Percentiles rank a stretch among this genome's conserved stretches.
Conservation (phyloP, 2,797 vertebrate genomes). For the Mormyrus hasselquistii region DNA sequence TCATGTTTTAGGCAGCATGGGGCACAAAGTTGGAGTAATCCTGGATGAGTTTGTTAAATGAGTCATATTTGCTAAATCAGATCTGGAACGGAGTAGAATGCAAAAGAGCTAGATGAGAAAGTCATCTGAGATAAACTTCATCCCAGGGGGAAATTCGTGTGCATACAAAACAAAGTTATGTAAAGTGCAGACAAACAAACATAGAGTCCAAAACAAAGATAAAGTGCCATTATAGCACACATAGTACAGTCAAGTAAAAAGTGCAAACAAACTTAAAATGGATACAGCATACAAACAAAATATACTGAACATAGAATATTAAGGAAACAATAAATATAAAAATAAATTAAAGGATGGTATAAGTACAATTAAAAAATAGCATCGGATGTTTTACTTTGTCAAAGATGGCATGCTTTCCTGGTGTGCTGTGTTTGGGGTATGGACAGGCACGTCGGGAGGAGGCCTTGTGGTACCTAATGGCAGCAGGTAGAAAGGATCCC, state of each 20-base stretch:
- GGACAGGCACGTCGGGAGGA: not conserved
- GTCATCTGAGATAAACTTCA: not conserved
- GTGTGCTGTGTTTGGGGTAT: not conserved
- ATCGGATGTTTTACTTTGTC: not conserved
- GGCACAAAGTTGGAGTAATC: not conserved
- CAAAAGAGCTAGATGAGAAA: not conserved
- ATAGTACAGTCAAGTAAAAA: not conserved
- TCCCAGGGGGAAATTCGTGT: not conserved
- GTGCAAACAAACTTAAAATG: not conserved
- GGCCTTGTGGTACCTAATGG: not conserved
- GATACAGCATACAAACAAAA: not conserved
- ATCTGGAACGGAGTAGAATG: not conserved
- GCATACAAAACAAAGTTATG: not conserved
- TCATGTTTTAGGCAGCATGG: not conserved
- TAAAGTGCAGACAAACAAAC: not conserved
- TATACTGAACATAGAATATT: not conserved
- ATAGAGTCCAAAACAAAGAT: not conserved
- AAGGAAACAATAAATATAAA: not conserved
- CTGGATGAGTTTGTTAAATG: not conserved
- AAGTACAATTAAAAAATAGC: not conserved
- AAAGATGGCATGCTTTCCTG: not conserved
- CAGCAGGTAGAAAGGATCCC: not conserved
- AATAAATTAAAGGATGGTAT: not conserved
- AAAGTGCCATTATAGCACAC: not conserved
- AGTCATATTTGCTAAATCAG: not conserved